Evolutionary conservation across 2,797 vertebrate species (phyloP), one percentile per base, ranked within the genome.

Genomic region (Cuniculus paca): DNA sequence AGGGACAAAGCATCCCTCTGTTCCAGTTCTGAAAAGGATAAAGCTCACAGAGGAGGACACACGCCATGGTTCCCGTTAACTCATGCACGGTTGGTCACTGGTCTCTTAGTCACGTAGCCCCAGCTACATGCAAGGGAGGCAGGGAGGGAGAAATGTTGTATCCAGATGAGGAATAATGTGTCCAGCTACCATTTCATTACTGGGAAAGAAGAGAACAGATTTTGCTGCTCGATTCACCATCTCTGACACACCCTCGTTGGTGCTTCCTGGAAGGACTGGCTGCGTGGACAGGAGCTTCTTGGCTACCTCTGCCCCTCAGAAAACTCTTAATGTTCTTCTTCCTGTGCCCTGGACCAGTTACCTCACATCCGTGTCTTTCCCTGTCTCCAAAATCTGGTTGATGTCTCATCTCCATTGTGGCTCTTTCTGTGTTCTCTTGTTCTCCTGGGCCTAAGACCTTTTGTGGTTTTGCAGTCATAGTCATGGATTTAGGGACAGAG

Each of bases 231-330:
- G 17, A 0, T 17, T 52, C 17, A n/a, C 12, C 24, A 4, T 22
- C 83, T 42, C 75, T 34, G 61, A 24, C 39, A 36, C 52, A 36
- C 42, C 31, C 74, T 50, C 42, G 16, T 9, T 14, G 60, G 20
- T 79, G 36, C 83, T 52, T 93, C 75, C 61, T 31, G 70, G 70
- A 26, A 70, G 60, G 36, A 45, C 45, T 20, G 63, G 45, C 36
- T 10, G 0, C 8, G 0, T 17, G 48, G 65, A 19, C n/a, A 28
- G 26, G 11, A n/a, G n/a, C 39, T 10, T 36, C 19, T 45, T 0
- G 20, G 54, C 72, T 14, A 7, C 56, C 26, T 65, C 60, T 16
- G 48, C 17, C 6, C 31, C 58, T 74, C 24, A 28, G 20, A 13
- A 24, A 63, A 28, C 31, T 36, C 8, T 26, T 22, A 1, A 3